A percentile compares a stretch with the other conserved stretches of the same genome.
Evolutionary conservation across 2,797 vertebrate genomes (phyloP).

Genomic region (Gobio occitaniae): DNA sequence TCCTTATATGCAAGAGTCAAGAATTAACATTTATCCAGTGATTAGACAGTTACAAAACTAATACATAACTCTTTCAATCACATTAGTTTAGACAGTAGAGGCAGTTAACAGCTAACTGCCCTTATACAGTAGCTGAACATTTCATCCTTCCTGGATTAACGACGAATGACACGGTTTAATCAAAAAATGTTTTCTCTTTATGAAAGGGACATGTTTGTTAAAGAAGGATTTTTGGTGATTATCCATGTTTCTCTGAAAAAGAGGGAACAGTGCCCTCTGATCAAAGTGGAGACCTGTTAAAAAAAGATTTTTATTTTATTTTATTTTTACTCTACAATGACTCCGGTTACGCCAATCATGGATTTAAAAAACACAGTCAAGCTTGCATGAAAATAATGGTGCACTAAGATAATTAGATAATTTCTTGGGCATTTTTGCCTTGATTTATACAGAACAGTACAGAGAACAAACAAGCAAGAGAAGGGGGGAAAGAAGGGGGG

Average conservation of each 20-base stretch:
- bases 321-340: not conserved
- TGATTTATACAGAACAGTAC: not conserved
- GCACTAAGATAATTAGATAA: not conserved
- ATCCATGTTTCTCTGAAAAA: slow-evolving; percentile 15
- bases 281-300: not conserved
- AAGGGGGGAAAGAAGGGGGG: no score
- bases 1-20: not conserved
- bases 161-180: not conserved
- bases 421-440: not conserved
- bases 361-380: not conserved
- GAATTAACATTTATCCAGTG: not conserved
- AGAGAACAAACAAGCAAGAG: no score
- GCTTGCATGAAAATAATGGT: not conserved
- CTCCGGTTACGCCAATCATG: not conserved
- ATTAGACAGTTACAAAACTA: not conserved
- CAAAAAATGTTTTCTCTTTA: slow-evolving; percentile 22
- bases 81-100: not conserved
- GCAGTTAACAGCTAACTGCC: slow-evolving; percentile 15
- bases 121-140: slow-evolving; percentile 7
- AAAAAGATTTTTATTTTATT: not conserved
- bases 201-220: not conserved
- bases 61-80: not conserved
- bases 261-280: not conserved
- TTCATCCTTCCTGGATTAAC: slow-evolving; percentile 29
- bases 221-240: slow-evolving; percentile 20